phyloP scores from a whole-genome alignment of 2,797 vertebrate genomes.

The Argya squamiceps region DNA sequence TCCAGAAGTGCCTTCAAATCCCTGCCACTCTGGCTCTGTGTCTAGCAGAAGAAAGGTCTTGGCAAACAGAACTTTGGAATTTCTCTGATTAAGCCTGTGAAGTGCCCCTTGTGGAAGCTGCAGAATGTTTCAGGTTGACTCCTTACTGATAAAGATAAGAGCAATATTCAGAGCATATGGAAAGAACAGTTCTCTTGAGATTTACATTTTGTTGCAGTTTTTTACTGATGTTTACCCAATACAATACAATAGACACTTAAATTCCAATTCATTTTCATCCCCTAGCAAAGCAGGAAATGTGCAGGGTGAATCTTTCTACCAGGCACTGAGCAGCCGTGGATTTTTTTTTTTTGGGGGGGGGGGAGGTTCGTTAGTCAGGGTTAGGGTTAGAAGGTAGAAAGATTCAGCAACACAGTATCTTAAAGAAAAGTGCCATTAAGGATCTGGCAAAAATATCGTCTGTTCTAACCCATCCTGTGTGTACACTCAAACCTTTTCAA shows the following conservation, averaged over 20 bases:
- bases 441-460: conserved; percentile 6
- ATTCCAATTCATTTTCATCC: background rate
- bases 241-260: background rate
- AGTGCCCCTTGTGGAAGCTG: background rate
- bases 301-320: background rate
- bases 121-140: background rate
- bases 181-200: background rate
- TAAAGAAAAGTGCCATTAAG: conserved; percentile 25
- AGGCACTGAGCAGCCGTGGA: background rate
- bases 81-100: background rate
- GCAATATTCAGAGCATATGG: background rate
- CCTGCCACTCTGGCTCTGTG: background rate
- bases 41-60: background rate
- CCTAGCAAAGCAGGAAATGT: conserved; percentile 24
- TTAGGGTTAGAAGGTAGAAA: background rate
- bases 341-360: too few species aligned
- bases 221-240: background rate
- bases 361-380: too few species aligned
- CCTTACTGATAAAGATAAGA: background rate
- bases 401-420: background rate
- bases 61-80: background rate
- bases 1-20: background rate
- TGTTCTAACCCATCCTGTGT: background rate
- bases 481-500: background rate
- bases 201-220: background rate